These are phyloP conservation scores for Cisticola juncidis DNA, from an alignment of 2,113 vertebrate genomes.

Conservation along the genomic window DNA sequence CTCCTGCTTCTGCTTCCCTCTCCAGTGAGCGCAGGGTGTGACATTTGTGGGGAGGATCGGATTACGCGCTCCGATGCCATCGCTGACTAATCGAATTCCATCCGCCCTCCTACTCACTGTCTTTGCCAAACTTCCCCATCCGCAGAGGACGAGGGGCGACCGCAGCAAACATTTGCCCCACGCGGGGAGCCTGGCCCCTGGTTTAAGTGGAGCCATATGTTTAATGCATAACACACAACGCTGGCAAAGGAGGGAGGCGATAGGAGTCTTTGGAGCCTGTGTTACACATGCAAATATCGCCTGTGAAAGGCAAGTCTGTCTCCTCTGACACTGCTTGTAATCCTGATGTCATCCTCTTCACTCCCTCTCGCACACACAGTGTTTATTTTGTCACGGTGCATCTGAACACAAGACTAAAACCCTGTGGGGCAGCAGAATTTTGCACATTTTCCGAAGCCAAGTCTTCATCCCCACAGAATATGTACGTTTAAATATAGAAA, in stretches of 20 bases:
- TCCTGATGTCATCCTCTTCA: constrained; percentile 52
- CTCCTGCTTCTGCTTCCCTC: not conserved
- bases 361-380: not conserved
- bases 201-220: constrained; percentile 37
- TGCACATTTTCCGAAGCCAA: not conserved
- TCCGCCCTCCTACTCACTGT: not conserved
- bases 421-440: not conserved
- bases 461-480: constrained; percentile 1
- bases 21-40: not conserved
- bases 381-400: constrained; percentile 42
- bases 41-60: not conserved
- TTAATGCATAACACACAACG: not conserved
- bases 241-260: constrained; percentile 28
- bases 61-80: not conserved
- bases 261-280: constrained; percentile 14
- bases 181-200: not conserved
- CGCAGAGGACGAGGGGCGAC: not conserved
- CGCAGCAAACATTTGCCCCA: not conserved
- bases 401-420: constrained; percentile 13
- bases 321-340: constrained; percentile 48
- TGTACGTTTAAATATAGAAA: not conserved
- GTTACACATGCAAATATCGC: constrained; percentile 24
- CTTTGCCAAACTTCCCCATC: not conserved
- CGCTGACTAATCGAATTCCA: constrained; percentile 3
- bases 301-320: constrained; percentile 51